Evolutionary conservation across 2,113 vertebrate species (phyloP).

Genomic region (Ptyas mucosa): DNA sequence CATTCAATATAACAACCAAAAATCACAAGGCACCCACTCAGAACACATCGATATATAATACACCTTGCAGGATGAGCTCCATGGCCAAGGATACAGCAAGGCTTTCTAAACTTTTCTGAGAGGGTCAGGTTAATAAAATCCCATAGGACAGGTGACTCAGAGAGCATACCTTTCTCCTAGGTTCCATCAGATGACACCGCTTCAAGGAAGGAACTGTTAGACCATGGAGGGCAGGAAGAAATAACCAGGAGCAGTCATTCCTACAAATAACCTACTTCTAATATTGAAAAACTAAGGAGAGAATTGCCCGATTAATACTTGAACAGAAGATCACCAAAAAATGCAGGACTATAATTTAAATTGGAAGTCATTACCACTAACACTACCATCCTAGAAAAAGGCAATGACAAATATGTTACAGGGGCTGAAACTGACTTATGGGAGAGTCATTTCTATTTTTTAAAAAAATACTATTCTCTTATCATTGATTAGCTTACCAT

Average conservation of each 20-base stretch:
- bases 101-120: not conserved
- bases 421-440: not conserved
- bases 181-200: not conserved
- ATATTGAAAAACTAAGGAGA: not conserved
- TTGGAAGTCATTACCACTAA: not conserved
- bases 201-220: not conserved
- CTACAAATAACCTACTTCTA: not conserved
- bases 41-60: not conserved
- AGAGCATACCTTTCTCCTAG: not conserved
- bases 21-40: too few relatives aligned
- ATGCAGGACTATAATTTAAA: not conserved
- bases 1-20: not conserved
- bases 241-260: not conserved
- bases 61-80: not conserved
- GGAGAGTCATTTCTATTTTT: not conserved
- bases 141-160: not conserved
- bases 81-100: not conserved
- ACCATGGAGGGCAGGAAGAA: not conserved
- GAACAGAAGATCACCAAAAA: not conserved
- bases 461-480: not conserved
- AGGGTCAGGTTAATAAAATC: not conserved
- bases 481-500: not conserved
- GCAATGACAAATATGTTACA: not conserved
- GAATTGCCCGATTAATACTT: not conserved
- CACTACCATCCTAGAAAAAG: not conserved